Evolutionary conservation across 1,140 invertebrate genomes (phyloP).

Genomic region (Lysiphlebus fabarum): DNA sequence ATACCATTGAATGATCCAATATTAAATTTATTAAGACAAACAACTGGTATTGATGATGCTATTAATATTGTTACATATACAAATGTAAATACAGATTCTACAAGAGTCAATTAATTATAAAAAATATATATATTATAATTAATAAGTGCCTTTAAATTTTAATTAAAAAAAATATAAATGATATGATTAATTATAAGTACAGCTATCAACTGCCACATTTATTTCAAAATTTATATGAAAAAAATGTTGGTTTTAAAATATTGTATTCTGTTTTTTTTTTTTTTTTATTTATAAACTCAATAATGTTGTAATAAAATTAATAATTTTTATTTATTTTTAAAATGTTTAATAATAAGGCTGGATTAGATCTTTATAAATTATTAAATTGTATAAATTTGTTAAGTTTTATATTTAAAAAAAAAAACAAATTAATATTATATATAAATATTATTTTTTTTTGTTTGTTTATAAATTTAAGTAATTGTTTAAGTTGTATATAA

Average conservation of each 20-base stretch:
- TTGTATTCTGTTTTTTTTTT: too few relatives aligned
- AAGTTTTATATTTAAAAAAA: slow-evolving; percentile 36
- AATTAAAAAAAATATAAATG: too few relatives aligned
- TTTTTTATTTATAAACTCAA: too few relatives aligned
- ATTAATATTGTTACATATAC: slow-evolving; percentile 44
- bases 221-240: neutral
- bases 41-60: slow-evolving; percentile 39
- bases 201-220: neutral
- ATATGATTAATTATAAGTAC: neutral
- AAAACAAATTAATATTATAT: slow-evolving; percentile 19
- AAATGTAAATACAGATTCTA: slow-evolving; percentile 44
- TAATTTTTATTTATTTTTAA: neutral
- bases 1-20: slow-evolving; percentile 49
- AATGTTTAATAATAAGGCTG: slow-evolving; percentile 11
- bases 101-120: slow-evolving; percentile 43
- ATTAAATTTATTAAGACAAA: slow-evolving; percentile 46
- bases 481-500: slow-evolving; percentile 14
- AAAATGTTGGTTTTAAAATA: slow-evolving; percentile 9
- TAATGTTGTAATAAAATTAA: neutral
- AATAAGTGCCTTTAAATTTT: slow-evolving; percentile 3
- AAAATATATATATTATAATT: neutral
- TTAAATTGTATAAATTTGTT: slow-evolving; percentile 32
- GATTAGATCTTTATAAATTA: neutral
- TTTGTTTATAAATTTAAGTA: slow-evolving; percentile 8
- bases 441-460: slow-evolving; percentile 4